Evolutionary conservation across 2,888 invertebrate genomes (phyloP), one percentile per base, ranked within the genome.

Genomic region (Dynastes maya): DNA sequence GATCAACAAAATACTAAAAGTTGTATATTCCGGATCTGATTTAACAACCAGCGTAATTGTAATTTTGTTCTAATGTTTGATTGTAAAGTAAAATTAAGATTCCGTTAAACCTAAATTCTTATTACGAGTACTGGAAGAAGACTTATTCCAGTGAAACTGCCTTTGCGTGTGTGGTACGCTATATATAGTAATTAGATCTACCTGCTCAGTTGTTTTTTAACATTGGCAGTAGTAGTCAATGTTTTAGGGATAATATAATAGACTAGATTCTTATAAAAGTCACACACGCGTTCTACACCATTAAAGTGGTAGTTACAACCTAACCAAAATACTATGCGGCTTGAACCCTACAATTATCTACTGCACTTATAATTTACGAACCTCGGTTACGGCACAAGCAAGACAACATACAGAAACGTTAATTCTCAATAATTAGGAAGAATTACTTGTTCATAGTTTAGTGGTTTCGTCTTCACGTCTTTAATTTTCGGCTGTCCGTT

Each of bases 401-500:
- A 65, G 40, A 6, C 65, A 40, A 65, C 9, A 37, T 40, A 37
- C 29, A 65, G 32, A 51, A 53, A 53, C 70, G 27, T 27, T 70
- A 70, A 71, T 72, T 40, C 58, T 11, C 58, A 37, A 58, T 58
- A 72, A 72, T 72, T 72, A 72, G 2, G 45, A 67, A 58, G 72
- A n/a, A 58, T 72, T 40, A 16, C 8, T 40, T 27, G 40, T 72
- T 72, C 37, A 72, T 58, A 72, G 72, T 72, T 72, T 58, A 37
- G 9, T 58, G 58, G 22, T 40, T 72, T 58, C 45, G 61, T 58
- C 55, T 70, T 37, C 55, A 16, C 71, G 32, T 71, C 58, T 72
- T n/a, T 72, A 72, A 72, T 72, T 72, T 72, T 72, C 40, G 72
- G 58, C 40, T 58, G n/a, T 13, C 58, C 58, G 72, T 72, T 40